Evolutionary conservation across 2,113 vertebrate species (phyloP), one percentile per base, ranked within the genome.

Genomic region (Hippolais icterina): DNA sequence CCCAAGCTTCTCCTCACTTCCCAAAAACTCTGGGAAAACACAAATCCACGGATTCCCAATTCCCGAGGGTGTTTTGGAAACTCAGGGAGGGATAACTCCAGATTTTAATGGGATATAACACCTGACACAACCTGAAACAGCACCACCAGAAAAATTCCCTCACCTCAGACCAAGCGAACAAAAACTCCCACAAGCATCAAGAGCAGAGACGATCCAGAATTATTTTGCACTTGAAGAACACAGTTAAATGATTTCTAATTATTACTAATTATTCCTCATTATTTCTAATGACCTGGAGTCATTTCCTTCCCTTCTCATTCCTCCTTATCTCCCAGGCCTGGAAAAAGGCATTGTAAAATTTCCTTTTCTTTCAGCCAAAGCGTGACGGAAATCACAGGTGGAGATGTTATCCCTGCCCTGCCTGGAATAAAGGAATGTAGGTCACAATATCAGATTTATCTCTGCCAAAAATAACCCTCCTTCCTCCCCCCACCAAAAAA

Each of bases 401-500:
- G 33, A 23, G 53, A 16, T 5, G 13, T 31, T 3, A 47, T 5
- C 41, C 81, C 74, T 6, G 2, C 5, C 39, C 85, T 46, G 42
- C 12, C 63, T 21, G 64, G 14, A 24, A 37, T 2, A 27, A 66
- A 52, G 65, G 60, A 77, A 93, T 61, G 75, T 57, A 61, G 90
- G 90, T 46, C 95, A 93, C 50, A 27, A 53, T 54, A 93, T 87
- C 88, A 88, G 63, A 69, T 66, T 83, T 28, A 17, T 71, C 79
- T 16, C 66, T 21, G n/a, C 88, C 89, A 79, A 93, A 93, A 94
- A 96, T 88, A 94, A 76, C 56, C 25, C 37, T 19, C 37, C n/a
- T 29, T 29, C 1, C 1, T 15, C 24, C 7, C 16, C 17, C 20
- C 8, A 11, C 64, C 16, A 35, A 21, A 31, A 81, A 94, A 86